Conservation (phyloP, 2,888 invertebrate genomes). For the Urechis unicinctus region DNA sequence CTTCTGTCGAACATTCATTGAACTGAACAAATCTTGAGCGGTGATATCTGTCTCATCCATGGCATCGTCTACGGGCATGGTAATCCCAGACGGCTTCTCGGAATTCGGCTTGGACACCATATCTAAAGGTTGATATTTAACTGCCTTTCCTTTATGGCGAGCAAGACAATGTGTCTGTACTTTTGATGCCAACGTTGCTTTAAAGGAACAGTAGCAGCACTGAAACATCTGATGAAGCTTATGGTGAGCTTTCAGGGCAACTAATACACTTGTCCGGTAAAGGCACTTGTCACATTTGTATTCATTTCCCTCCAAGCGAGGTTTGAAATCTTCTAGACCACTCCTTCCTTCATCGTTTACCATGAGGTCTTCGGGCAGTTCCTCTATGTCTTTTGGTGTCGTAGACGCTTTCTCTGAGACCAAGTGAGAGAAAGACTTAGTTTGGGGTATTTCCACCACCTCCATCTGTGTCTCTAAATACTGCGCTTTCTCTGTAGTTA, state of each 20-base stretch:
- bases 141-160: slow-evolving; percentile 3
- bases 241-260: slow-evolving; percentile 9
- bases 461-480: slow-evolving; percentile 11
- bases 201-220: slow-evolving; percentile 14
- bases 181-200: slow-evolving; percentile 9
- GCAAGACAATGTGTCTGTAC: slow-evolving; percentile 11
- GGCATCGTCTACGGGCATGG: background rate
- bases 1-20: background rate
- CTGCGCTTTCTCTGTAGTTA: slow-evolving; percentile 10
- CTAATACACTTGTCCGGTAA: background rate
- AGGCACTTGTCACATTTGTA: background rate
- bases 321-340: background rate
- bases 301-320: background rate
- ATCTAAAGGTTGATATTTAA: slow-evolving; percentile 11
- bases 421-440: background rate
- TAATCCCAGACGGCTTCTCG: background rate
- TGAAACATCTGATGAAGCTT: slow-evolving; percentile 9
- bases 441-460: background rate
- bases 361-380: background rate
- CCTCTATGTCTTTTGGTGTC: background rate
- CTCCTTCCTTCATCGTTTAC: background rate
- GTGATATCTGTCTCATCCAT: background rate
- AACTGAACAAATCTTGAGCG: background rate
- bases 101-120: background rate
- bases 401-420: background rate